Evolutionary conservation across 2,113 vertebrate genomes (phyloP), one percentile per base, ranked within the genome.

Genomic region (Pollachius pollachius): DNA sequence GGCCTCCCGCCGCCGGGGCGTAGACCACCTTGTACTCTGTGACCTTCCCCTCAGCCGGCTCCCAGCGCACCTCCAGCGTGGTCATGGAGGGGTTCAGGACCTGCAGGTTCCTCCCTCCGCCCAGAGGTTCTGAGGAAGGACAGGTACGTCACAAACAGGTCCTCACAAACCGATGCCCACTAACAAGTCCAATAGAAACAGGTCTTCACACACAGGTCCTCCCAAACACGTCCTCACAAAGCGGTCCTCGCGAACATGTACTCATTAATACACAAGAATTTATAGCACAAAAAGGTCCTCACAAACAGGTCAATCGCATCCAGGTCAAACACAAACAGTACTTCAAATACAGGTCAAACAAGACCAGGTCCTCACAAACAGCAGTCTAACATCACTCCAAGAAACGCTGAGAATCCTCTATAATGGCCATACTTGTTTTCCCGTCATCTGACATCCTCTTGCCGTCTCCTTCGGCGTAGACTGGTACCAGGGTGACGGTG

Each of bases 31-130:
- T 96, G 88, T 99, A 99, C 67, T 96, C 96, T 2, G 93, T 95
- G 21, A 96, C 96, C 68, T 85, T 94, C 66, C 96, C 96, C 80
- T 98, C 96, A 0, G 96, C 96, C 0, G 95, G 94, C 81, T 97
- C 96, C 97, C 97, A 99, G 74, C 95, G 93, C 23, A 98, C 88
- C 15, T 93, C 97, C 78, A 99, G 76, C 1, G 95, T 94, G 73
- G 94, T 97, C 81, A 96, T 97, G 67, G 96, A 96, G 6, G 96
- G 96, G 78, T 99, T 96, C 65, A 95, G 80, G 17, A 98, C 95
- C 75, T 96, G 89, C 25, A 98, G 91, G 79, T 96, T 99, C 89
- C 74, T 94, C 69, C 97, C 95, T 0, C 95, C 95, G 2, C 93
- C 95, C 62, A 98, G 89, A 75, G 96, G 93, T 75, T 95, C 97